Evolutionary conservation across 2,888 invertebrate genomes (phyloP), one percentile per base, ranked within the genome.

Genomic region (Dasypogon diadema): DNA sequence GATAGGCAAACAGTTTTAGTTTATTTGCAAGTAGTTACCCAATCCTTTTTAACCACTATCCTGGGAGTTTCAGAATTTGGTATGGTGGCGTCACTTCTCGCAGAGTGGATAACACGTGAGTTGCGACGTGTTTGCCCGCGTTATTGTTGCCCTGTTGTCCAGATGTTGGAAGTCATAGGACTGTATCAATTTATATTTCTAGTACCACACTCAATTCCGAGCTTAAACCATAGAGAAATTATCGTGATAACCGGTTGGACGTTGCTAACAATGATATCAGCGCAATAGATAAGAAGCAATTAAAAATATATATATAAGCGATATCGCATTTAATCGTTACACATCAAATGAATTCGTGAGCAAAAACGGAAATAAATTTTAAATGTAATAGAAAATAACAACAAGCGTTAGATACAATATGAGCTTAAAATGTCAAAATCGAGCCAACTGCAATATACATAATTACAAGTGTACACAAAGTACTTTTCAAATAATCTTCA

Each of bases 161-260:
- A 8, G 24, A 48, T 46, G 48, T 8, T 46, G 24, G 18, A 65
- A 46, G 65, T 65, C 55, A 48, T 30, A 56, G 63, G 42, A 63
- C 76, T 74, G 70, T 76, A 65, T 65, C 22, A 46, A 65, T 77
- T 70, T 70, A 76, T 77, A 76, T 74, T 76, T 68, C 63, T 70
- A 48, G 63, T 26, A 74, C 76, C 30, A 72, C 74, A 76, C 70
- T 77, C 60, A 72, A 75, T 68, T 65, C 63, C 21, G 63, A 74
- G 70, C 76, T 77, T 74, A 77, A 77, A 76, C n/a, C n/a, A n/a
- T n/a, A n/a, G n/a, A n/a, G n/a, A n/a, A n/a, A n/a, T n/a, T n/a
- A n/a, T n/a, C n/a, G n/a, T n/a, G n/a, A n/a, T n/a, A n/a, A n/a
- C n/a, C 74, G 76, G 56, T 72, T 70, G 76, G 76, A 70, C 70